Evolutionary conservation across 2,113 vertebrate species (phyloP).

Genomic region (Psophia crepitans): DNA sequence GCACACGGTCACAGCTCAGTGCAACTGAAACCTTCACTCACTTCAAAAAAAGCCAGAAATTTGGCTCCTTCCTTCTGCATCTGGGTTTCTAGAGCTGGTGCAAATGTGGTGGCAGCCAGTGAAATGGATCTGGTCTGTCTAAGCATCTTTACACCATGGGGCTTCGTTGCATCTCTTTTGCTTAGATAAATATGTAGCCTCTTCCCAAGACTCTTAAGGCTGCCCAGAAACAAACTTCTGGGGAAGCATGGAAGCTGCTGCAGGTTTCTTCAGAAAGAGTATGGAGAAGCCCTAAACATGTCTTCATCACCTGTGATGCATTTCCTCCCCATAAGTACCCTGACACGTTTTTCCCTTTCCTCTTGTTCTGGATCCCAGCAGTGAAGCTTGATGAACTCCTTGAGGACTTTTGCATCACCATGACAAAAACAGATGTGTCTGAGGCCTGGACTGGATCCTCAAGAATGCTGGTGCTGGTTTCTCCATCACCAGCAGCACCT

Average conservation of each 20-base stretch:
- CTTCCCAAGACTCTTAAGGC: neutral
- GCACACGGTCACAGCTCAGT: neutral
- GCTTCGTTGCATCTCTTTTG: neutral
- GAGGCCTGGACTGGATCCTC: constrained; percentile 57
- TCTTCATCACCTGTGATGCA: rapidly evolving
- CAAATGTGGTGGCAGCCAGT: neutral
- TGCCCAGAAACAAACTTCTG: neutral
- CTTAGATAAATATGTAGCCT: neutral
- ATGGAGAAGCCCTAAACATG: neutral
- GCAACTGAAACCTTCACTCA: neutral
- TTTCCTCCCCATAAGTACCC: neutral
- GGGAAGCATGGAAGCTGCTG: neutral
- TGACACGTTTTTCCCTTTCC: neutral
- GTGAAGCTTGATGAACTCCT: constrained; percentile 60
- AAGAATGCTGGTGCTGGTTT: constrained; percentile 60
- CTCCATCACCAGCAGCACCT: constrained; percentile 63
- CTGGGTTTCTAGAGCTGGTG: neutral
- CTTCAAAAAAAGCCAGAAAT: neutral
- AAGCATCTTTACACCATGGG: neutral
- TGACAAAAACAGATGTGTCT: constrained; percentile 65
- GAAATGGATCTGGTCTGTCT: neutral
- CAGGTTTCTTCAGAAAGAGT: neutral
- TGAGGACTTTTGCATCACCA: constrained; percentile 55
- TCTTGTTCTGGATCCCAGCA: constrained; percentile 67
- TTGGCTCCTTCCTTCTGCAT: neutral